These are phyloP conservation scores for Andricus quercusramuli DNA, from an alignment of 2,888 invertebrate genomes.

Conservation along the genomic window DNA sequence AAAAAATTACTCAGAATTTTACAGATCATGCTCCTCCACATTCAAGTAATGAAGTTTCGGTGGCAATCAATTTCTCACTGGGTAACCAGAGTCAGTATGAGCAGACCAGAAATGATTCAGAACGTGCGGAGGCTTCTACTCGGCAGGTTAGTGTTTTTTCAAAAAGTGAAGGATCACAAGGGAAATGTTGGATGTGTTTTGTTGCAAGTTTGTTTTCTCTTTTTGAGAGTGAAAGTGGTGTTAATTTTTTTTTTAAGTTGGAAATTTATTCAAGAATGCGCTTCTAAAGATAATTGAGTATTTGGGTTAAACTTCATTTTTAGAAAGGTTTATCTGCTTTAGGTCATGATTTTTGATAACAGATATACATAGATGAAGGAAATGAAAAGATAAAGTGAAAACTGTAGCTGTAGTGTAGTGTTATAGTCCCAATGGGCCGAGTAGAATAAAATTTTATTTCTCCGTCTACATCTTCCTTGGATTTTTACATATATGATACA, in stretches of 20 bases:
- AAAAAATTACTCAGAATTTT: background rate
- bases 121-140: background rate
- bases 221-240: background rate
- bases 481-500: too few relatives aligned
- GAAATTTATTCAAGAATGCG: background rate
- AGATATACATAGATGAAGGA: background rate
- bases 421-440: background rate
- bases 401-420: background rate
- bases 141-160: background rate
- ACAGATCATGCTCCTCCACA: background rate
- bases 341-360: background rate
- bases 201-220: background rate
- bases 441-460: too few relatives aligned
- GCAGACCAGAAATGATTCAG: background rate
- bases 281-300: background rate
- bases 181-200: background rate
- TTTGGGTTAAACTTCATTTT: constrained; percentile 1
- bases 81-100: background rate
- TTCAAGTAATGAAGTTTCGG: background rate
- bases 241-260: background rate
- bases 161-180: background rate
- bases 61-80: background rate
- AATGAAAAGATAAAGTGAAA: background rate
- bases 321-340: background rate
- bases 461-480: too few relatives aligned